Evolutionary conservation across 2,888 invertebrate species (phyloP), one percentile per base, ranked within the genome.

Genomic region (Pardosa pseudoannulata): DNA sequence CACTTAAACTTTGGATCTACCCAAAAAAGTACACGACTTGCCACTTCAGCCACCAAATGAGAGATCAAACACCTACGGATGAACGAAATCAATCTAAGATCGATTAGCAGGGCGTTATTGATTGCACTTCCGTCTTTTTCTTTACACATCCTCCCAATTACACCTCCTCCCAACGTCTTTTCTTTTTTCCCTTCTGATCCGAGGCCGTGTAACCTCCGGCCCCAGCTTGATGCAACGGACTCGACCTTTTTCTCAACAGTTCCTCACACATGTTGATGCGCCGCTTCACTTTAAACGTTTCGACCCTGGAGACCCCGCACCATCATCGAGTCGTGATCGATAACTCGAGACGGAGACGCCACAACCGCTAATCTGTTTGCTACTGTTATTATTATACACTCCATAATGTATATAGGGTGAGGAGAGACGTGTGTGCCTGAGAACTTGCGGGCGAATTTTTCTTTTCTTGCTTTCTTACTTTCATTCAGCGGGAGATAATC

Each of bases 221-320:
- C 56, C n/a, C 32, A 65, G 65, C 80, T 72, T 73, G 27, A 65
- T 16, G n/a, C 36, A 68, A 74, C 73, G 36, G 16, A 56, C 74
- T 36, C 16, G 74, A 68, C 68, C 50, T 81, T 56, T 56, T 23
- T 56, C 23, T 23, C n/a, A 1, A 56, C 1, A 19, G 23, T n/a
- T n/a, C n/a, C 23, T 56, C 19, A 56, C 56, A 5, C 56, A 23
- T 56, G 56, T 56, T 56, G 56, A 56, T 56, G 5, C 56, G 23
- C 19, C 56, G 23, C 56, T 16, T 56, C 56, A 56, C 23, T 70
- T 83, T 85, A 85, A 85, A 85, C 78, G 83, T 68, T 85, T 78
- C 83, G 78, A 78, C 83, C 83, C 78, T 6, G 11, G 28, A 9
- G 16, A 65, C 71, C 83, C 76, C 68, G 11, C 13, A 73, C 78